Evolutionary conservation across 2,888 invertebrate genomes (phyloP), one percentile per base, ranked within the genome.

Genomic region (Chloroclysta siterata): DNA sequence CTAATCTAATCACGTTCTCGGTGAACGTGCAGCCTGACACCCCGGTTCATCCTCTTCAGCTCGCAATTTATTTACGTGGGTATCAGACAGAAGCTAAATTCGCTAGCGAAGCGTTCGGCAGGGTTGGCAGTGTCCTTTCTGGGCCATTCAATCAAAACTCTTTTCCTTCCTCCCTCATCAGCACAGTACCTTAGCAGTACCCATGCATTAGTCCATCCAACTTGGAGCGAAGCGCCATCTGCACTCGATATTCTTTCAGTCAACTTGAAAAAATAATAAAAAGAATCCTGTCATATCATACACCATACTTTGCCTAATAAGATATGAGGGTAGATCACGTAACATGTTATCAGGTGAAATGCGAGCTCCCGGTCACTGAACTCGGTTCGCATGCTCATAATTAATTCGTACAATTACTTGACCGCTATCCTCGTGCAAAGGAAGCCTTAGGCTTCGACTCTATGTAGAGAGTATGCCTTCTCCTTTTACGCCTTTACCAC

Each of bases 341-440:
- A 50, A 44, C 59, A 52, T 10, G 60, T 55, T 60, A 55, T 64
- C 59, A 47, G 41, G 29, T 60, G 55, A 52, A 55, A 59, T 60
- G 42, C n/a, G 55, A 64, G 48, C 41, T 0, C n/a, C 44, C 47
- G 61, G 39, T 29, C 55, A 42, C 17, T 17, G 50, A 61, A 51
- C 61, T 33, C 48, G 14, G 39, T 15, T 33, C 50, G 50, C 50
- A 46, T 47, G 55, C 42, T 55, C 47, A 53, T 62, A 57, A 62
- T 62, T 41, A 62, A 62, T 62, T 62, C 53, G 56, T 62, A 55
- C 62, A 62, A 62, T 62, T 53, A 62, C 53, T 53, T 48, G 57
- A 17, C 54, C 39, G 48, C 39, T 53, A 44, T 46, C 33, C 53
- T 48, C 62, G 51, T 36, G 50, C 48, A 50, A n/a, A 50, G 7